These are phyloP conservation scores for Zophobas atratus DNA, from an alignment of 1,140 invertebrate species.

Conservation along the genomic window DNA sequence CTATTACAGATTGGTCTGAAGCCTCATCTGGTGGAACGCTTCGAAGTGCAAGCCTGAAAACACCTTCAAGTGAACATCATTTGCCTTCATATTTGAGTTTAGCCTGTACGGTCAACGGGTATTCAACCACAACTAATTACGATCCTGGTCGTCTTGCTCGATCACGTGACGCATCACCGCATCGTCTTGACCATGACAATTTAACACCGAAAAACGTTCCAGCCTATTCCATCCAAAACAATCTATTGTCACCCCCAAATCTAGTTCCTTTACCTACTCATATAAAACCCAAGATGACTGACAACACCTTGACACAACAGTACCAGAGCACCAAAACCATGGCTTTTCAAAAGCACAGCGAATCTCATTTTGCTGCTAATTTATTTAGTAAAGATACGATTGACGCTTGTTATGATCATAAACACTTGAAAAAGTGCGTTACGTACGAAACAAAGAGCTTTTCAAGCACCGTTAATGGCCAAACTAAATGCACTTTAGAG, in stretches of 20 bases:
- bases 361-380: conserved; percentile 49
- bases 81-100: conserved; percentile 88
- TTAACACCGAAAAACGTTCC: conserved; percentile 51
- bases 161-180: conserved; percentile 79
- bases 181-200: conserved; percentile 68
- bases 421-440: conserved; percentile 51
- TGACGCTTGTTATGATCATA: conserved; percentile 60
- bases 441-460: conserved; percentile 52
- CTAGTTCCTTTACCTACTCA: conserved; percentile 63
- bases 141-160: conserved; percentile 79
- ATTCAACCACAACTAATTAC: conserved; percentile 88
- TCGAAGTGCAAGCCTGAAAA: conserved; percentile 60
- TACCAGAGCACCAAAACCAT: conserved; percentile 56
- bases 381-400: conserved; percentile 59
- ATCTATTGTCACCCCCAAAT: conserved; percentile 65
- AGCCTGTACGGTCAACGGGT: conserved; percentile 92
- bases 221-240: conserved; percentile 61
- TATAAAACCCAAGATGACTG: conserved; percentile 58
- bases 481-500: conserved; percentile 59
- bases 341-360: conserved; percentile 54
- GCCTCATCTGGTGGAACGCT: conserved; percentile 63
- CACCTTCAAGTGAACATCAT: conserved; percentile 53
- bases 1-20: conserved; percentile 65
- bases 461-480: conserved; percentile 55
- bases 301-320: conserved; percentile 57